phyloP scores from a whole-genome alignment of 2,113 vertebrate species.

The Suncus etruscus region DNA sequence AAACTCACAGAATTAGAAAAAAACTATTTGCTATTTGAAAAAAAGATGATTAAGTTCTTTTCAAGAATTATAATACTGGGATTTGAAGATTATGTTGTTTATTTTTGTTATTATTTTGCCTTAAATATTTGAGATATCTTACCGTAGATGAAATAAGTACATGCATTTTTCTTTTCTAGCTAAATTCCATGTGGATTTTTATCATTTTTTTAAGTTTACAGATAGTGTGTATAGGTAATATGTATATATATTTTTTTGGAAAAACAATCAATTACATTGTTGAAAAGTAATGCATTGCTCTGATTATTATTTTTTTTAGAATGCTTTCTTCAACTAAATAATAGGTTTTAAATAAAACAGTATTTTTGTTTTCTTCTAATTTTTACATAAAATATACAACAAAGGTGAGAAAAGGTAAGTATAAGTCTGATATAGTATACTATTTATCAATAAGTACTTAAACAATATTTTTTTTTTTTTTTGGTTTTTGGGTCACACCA shows the following conservation, averaged over 20 bases:
- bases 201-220: too few relatives aligned
- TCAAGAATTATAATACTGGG: not conserved
- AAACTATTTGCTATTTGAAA: not conserved
- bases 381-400: not conserved
- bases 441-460: not conserved
- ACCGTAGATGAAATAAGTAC: not conserved
- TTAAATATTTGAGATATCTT: not conserved
- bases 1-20: not conserved
- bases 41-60: not conserved
- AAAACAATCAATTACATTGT: not conserved
- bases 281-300: not conserved
- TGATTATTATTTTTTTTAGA: not conserved
- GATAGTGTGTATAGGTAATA: not conserved
- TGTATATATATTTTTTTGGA: not conserved
- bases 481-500: too few relatives aligned
- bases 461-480: too few relatives aligned
- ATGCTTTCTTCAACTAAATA: not conserved
- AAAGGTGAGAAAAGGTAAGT: not conserved
- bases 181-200: constrained; percentile 13
- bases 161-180: not conserved
- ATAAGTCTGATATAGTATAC: not conserved
- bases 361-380: not conserved
- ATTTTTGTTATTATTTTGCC: not conserved
- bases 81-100: not conserved
- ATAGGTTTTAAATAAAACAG: not conserved